These are phyloP conservation scores for Sylvietta virens DNA, from an alignment of 2,113 vertebrate genomes.

Conservation along the genomic window DNA sequence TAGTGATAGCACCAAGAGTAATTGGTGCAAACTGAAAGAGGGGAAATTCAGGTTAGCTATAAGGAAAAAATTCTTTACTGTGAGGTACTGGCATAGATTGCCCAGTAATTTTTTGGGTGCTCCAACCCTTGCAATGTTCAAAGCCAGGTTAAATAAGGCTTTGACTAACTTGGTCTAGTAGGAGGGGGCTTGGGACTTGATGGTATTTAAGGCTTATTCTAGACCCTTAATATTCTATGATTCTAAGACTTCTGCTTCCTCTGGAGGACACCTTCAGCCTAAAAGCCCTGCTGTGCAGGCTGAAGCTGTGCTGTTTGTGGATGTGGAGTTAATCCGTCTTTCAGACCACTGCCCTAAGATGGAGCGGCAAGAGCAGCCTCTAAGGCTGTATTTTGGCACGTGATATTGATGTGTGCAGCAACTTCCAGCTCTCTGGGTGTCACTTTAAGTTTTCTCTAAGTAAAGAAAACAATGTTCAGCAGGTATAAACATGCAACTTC, in stretches of 20 bases:
- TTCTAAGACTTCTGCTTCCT: rapidly evolving
- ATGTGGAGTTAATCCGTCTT: rapidly evolving
- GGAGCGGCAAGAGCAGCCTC: background rate
- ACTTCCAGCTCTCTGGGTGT: rapidly evolving
- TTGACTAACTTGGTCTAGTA: background rate
- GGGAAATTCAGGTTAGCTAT: too few relatives aligned
- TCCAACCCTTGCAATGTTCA: background rate
- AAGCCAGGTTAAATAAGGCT: background rate
- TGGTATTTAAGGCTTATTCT: background rate
- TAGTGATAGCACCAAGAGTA: background rate
- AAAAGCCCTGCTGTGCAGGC: too few relatives aligned
- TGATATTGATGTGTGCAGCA: rapidly evolving
- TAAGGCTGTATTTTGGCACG: rapidly evolving
- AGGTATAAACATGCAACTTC: background rate
- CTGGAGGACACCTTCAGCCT: rapidly evolving
- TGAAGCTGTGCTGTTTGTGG: rapidly evolving
- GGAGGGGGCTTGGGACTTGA: too few relatives aligned
- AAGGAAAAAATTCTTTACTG: background rate
- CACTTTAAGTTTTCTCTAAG: background rate
- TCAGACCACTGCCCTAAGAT: rapidly evolving
- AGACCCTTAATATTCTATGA: rapidly evolving
- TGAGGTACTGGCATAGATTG: background rate
- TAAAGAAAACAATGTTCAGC: rapidly evolving
- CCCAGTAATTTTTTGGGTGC: background rate
- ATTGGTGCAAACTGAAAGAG: background rate